A percentile compares a stretch with the other conserved stretches of the same genome.
These are phyloP conservation scores for Phallusia fumigata DNA, from an alignment of 23 tunicate species.

Conservation along the genomic window DNA sequence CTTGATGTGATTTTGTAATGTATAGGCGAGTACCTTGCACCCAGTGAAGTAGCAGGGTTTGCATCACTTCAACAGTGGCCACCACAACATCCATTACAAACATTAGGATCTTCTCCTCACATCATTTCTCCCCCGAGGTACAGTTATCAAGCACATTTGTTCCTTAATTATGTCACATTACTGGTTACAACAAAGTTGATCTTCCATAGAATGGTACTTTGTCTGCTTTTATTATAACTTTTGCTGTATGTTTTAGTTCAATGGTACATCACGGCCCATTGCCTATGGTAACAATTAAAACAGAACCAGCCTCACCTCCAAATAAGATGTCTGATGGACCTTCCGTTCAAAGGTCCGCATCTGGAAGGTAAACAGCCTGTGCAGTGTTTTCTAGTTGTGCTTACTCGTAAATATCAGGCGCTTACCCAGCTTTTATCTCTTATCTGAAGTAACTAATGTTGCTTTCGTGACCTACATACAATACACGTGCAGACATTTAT, in stretches of 20 bases:
- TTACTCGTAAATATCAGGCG: too few relatives aligned
- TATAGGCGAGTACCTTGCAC: neutral
- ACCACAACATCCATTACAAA: constrained; percentile 18
- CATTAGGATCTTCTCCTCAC: constrained; percentile 14
- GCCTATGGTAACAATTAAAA: constrained; percentile 55
- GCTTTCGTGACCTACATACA: too few relatives aligned
- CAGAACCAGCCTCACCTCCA: constrained; percentile 80
- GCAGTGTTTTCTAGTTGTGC: too few relatives aligned
- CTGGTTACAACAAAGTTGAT: neutral
- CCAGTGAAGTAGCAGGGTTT: constrained; percentile 59
- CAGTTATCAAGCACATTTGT: neutral
- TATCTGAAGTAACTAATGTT: too few relatives aligned
- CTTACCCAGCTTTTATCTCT: too few relatives aligned
- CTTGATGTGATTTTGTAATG: neutral
- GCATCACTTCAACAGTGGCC: constrained; percentile 51
- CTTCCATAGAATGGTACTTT: too few relatives aligned
- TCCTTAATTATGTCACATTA: neutral
- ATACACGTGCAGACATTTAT: too few relatives aligned
- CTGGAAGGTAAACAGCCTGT: constrained; percentile 18
- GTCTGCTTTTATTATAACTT: too few relatives aligned
- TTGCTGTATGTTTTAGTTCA: neutral
- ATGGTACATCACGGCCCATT: constrained; percentile 40
- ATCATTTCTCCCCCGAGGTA: neutral
- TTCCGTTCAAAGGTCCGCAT: constrained; percentile 16
- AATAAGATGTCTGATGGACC: constrained; percentile 32